A percentile compares a stretch with the other conserved stretches of the same genome.
These are phyloP conservation scores for Sinodicranocentrus sp. DNA, from an alignment of 2,888 invertebrate genomes.

Conservation along the genomic window DNA sequence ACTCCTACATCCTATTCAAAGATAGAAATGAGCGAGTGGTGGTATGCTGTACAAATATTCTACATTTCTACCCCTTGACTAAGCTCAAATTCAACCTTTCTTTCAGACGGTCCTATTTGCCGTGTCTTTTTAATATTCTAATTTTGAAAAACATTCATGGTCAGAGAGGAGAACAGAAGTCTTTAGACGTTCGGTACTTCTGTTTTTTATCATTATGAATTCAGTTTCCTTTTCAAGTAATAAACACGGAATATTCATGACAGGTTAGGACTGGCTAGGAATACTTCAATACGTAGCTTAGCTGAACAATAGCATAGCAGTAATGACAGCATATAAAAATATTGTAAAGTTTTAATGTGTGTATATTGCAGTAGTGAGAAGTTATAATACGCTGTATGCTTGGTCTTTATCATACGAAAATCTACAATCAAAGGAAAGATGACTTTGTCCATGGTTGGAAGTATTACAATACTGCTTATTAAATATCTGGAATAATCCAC, in stretches of 20 bases:
- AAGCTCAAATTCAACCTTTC: not conserved
- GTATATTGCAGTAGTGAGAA: no score
- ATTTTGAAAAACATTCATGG: not conserved
- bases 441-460: no score
- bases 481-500: no score
- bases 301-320: not conserved
- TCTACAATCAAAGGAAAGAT: no score
- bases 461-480: no score
- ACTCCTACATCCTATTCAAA: not conserved
- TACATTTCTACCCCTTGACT: not conserved
- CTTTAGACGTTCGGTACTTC: not conserved
- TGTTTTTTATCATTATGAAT: constrained; percentile 48
- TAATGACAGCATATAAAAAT: no score
- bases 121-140: constrained; percentile 1
- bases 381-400: no score
- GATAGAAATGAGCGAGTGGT: not conserved
- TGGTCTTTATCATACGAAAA: no score
- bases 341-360: no score
- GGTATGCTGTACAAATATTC: constrained; percentile 1
- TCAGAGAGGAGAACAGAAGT: not conserved
- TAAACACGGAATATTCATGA: constrained; percentile 62
- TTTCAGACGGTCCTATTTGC: not conserved
- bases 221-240: constrained; percentile 52
- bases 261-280: constrained; percentile 38
- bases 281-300: not conserved